Base-by-base conservation (phyloP, 64 coral and sea anemone species). In the Actinia tenebrosa region DNA sequence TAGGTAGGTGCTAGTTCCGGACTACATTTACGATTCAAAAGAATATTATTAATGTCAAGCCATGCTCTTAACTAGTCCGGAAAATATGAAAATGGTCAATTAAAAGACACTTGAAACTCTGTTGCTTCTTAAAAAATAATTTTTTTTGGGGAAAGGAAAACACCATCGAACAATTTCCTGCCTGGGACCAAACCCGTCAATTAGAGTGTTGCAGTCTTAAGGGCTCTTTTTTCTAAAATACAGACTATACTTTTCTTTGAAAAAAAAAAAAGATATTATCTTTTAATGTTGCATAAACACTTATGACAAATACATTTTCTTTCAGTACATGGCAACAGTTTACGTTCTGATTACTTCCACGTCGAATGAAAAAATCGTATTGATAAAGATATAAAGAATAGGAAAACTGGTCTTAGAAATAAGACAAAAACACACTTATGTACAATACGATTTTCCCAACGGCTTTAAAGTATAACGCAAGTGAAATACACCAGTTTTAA, bases 1-100 rank as follows among this genome's bases (percentile, higher is more conserved):
- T 4, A 53, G 50, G 79, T 81, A 53, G 79, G 79, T 81, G 79
- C 79, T 18, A 81, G 79, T 81, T 81, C 79, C 79, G 79, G 79
- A 50, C 79, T n/a, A 81, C 50, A 81, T 81, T 81, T 53, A 20
- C 9, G 22, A 18, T 45, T 50, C 20, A 81, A 81, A 81, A 81
- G 43, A 81, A 45, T 53, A 44, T 53, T 42, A 75, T 75, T 75
- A 75, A 75, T 75, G 69, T 75, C 69, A 75, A 75, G 13, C 13
- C 13, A 42, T 75, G 25, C 10, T 16, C 16, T 81, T 53, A 45
- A 81, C 43, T 81, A 81, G 79, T 50, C 79, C 79, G 44, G 79
- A 53, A 81, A 45, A 81, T 45, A 18, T 47, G 20, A 81, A 81
- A 79, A 81, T 2, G 79, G 79, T 81, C 79, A 50, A 81, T 81